Evolutionary conservation across 37 sponge, comb jelly and placozoan species (phyloP).

Genomic region (Chondrosia reniformis): DNA sequence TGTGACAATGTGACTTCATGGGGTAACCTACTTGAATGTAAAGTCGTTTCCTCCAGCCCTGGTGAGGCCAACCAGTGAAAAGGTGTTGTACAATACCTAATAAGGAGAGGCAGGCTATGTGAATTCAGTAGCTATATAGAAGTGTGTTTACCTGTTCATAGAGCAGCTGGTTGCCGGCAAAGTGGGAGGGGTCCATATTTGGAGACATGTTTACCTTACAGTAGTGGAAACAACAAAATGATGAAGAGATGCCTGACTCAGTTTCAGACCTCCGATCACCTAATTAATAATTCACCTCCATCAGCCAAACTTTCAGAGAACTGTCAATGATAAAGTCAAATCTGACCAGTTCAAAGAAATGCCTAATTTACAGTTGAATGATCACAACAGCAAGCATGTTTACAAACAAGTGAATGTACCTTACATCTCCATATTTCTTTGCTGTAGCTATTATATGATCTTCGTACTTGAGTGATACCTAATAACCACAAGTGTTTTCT

Average conservation of each 20-base stretch:
- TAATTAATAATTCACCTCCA: conserved; percentile 65
- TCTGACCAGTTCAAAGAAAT: conserved; percentile 79
- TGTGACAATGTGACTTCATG: too few relatives aligned
- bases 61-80: conserved; percentile 46
- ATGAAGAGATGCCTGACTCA: too few relatives aligned
- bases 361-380: too few relatives aligned
- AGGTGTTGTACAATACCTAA: conserved; percentile 56
- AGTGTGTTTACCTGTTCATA: conserved; percentile 84
- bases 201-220: conserved; percentile 73
- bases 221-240: not conserved
- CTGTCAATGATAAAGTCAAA: conserved; percentile 75
- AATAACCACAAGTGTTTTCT: too few relatives aligned
- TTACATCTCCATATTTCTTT: too few relatives aligned
- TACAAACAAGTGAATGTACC: too few relatives aligned
- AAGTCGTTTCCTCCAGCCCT: not conserved
- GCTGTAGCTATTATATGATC: too few relatives aligned
- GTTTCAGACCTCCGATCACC: too few relatives aligned
- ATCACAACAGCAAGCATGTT: too few relatives aligned
- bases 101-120: not conserved
- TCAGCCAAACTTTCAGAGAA: conserved; percentile 59
- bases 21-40: conserved; percentile 29
- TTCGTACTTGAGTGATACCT: too few relatives aligned
- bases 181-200: conserved; percentile 60
- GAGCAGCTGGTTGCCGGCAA: conserved; percentile 35
- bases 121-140: not conserved